These are phyloP conservation scores for Ophiodon elongatus DNA, from an alignment of 2,113 vertebrate genomes.

Conservation along the genomic window DNA sequence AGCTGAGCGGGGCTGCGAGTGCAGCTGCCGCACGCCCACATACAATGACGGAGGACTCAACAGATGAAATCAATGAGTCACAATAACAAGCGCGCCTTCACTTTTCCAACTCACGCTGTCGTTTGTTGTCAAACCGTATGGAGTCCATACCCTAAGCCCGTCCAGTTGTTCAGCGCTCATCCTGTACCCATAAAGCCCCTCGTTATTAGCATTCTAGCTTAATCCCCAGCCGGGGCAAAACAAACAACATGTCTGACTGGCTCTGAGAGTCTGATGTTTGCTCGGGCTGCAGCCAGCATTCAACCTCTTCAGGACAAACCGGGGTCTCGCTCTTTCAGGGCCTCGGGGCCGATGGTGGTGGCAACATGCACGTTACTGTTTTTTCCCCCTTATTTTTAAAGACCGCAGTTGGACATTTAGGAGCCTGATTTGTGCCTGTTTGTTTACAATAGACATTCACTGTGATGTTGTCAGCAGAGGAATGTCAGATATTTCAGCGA, in stretches of 20 bases:
- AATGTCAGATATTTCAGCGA: conserved; percentile 28
- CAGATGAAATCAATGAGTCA: conserved; percentile 78
- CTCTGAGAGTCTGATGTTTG: conserved; percentile 48
- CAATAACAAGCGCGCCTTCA: conserved; percentile 51
- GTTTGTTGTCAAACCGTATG: conserved; percentile 74
- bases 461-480: conserved; percentile 11
- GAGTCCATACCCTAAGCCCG: conserved; percentile 66
- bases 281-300: conserved; percentile 54
- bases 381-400: background rate
- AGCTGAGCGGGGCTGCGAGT: conserved; percentile 56
- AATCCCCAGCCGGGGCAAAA: conserved; percentile 68
- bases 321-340: conserved; percentile 13
- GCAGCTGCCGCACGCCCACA: conserved; percentile 74
- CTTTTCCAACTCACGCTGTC: conserved; percentile 39
- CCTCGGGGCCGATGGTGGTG: conserved; percentile 2
- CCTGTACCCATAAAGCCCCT: conserved; percentile 64
- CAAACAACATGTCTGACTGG: conserved; percentile 72
- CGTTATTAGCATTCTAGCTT: conserved; percentile 76
- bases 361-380: background rate
- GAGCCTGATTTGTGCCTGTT: background rate
- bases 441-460: background rate
- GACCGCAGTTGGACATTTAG: conserved; percentile 19
- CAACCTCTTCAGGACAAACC: conserved; percentile 44
- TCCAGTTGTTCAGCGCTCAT: conserved; percentile 70
- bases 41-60: conserved; percentile 70